Base-by-base conservation (phyloP, 2,113 vertebrate species). In the Gnathonemus echidnorhynchus region DNA sequence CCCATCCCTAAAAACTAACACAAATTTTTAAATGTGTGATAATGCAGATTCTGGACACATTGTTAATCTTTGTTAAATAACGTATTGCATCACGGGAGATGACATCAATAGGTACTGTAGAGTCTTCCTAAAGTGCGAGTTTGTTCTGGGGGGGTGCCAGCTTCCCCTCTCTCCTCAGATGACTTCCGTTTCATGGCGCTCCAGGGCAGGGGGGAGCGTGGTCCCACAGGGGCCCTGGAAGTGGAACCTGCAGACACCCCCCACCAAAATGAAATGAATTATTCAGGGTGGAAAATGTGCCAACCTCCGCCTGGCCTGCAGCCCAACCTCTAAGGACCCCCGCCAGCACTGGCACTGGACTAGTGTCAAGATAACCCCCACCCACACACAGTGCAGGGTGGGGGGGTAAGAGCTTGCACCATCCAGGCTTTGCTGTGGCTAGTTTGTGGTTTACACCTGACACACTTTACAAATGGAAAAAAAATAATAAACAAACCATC, bases 161-260 rank as follows among this genome's bases (percentile, higher is more conserved):
- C 24, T n/a, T 66, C 24, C 74, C n/a, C 58, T 42, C 49, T 52
- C 7, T 45, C 21, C 45, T 94, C 90, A 95, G 85, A 93, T 91
- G 21, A 89, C 89, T 92, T 98, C 97, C 0, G 91, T 94, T 90
- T 97, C 93, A 62, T 98, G 97, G 27, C 90, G 94, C 8, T 95
- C 96, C 49, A 99, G 95, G 1, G 98, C 97, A 9, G 96, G 94
- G 0, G 98, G 98, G 92, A 99, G 93, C 0, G 96, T 99, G 39
- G 89, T 96, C 6, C 98, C 98, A 94, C 98, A 98, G 15, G 97
- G 97, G 70, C 98, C 98, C 0, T 96, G 93, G 93, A 99, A 99
- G 93, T 99, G 97, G 91, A 98, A 99, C 95, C 98, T 99, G 94
- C 56, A 94, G 92, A 0, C 58, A 31, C 53, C 74, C 45, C 62